Percentiles rank a stretch among this genome's conserved stretches.
Conservation (phyloP, 2,797 vertebrate species). For the Cynopterus sphinx region DNA sequence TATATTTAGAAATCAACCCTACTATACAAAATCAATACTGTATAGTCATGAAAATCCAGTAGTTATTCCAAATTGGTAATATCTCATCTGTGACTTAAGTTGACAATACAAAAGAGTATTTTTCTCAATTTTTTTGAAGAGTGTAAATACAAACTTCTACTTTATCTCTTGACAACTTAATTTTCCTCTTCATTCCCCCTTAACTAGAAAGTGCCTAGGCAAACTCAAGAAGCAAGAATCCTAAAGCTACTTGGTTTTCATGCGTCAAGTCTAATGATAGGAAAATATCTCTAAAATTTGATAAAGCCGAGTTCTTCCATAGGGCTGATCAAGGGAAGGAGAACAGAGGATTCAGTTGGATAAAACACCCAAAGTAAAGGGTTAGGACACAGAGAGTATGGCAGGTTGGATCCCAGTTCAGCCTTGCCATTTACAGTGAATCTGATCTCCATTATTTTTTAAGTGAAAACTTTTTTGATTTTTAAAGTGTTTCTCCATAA, state of each 20-base stretch:
- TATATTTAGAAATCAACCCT: neutral
- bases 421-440: neutral
- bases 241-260: neutral
- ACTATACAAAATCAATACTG: neutral
- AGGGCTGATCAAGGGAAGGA: neutral
- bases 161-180: neutral
- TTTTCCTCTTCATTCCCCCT: neutral
- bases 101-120: neutral
- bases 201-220: neutral
- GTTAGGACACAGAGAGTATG: neutral
- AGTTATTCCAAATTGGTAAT: neutral
- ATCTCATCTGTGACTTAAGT: neutral
- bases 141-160: neutral
- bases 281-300: neutral
- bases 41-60: neutral
- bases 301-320: neutral
- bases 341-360: neutral
- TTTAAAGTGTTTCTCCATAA: neutral
- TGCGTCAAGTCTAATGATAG: neutral
- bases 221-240: neutral
- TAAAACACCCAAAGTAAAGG: neutral
- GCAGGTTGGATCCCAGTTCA: too few relatives aligned
- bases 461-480: neutral
- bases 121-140: neutral
- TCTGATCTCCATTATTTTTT: neutral